A percentile compares a stretch with the other conserved stretches of the same genome.
Conservation (phyloP, 2,113 vertebrate species). For the Motacilla alba region DNA sequence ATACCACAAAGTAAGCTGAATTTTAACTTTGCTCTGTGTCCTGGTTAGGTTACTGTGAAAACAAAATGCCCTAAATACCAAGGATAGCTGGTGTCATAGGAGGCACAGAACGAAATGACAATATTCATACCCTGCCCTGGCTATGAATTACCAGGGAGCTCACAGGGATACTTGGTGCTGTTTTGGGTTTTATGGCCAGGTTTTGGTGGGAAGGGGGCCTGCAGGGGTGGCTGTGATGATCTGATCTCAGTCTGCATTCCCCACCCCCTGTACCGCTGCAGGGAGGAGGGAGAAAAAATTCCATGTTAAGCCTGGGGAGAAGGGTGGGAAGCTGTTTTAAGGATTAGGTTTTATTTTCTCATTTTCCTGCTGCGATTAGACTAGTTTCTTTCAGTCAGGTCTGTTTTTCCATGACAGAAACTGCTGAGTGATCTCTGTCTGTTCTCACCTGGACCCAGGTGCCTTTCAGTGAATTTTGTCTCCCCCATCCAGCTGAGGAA, state of each 20-base stretch:
- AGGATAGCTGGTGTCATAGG: not conserved
- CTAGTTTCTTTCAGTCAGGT: not conserved
- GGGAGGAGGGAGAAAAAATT: not conserved
- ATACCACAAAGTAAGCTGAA: not conserved
- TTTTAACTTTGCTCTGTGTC: not conserved
- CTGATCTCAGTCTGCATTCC: not conserved
- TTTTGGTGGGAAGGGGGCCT: not conserved
- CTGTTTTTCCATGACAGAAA: not conserved
- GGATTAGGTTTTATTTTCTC: not conserved
- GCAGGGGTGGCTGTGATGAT: not conserved
- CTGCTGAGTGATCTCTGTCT: not conserved
- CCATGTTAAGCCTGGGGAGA: not conserved
- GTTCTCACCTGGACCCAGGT: rapidly evolving
- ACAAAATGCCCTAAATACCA: not conserved
- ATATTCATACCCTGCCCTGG: not conserved
- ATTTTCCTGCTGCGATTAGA: not conserved
- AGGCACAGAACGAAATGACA: not conserved
- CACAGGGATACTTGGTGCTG: not conserved
- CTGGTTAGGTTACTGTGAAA: not conserved
- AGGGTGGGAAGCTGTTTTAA: not conserved
- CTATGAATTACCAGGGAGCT: not conserved
- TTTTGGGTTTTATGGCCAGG: not conserved
- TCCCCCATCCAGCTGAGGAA: not conserved
- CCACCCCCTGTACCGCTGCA: not conserved
- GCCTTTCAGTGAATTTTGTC: not conserved